Base-by-base conservation (phyloP, 1,140 invertebrate genomes). In the Mactra quadrangularis region DNA sequence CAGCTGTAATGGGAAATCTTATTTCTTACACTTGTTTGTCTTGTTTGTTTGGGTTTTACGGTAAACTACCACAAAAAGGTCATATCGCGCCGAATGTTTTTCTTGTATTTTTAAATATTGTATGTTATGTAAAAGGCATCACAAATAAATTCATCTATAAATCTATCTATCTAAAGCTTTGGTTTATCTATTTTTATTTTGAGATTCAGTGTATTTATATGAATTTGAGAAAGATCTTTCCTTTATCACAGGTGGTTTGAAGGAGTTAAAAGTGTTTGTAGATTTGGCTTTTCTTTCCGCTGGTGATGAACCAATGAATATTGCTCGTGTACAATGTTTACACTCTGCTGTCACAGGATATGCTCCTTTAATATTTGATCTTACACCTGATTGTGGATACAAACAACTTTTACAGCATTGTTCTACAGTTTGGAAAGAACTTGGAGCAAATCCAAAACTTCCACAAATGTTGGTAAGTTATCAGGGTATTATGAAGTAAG, bases 261-360 rank as follows among this genome's bases (percentile, higher is more conserved):
- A n/a, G n/a, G n/a, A n/a, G n/a, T n/a, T n/a, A n/a, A n/a, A n/a
- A n/a, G n/a, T n/a, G n/a, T 87, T 91, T 72, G 90, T 91, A 33
- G 90, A 91, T 52, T 77, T 91, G 57, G 90, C 90, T 3, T 86
- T 85, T 41, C 91, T 89, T 31, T 85, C 87, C 7, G 90, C 89
- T 75, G 90, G 90, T n/a, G 88, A 90, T n/a, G n/a, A n/a, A n/a
- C n/a, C n/a, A n/a, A n/a, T n/a, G n/a, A n/a, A n/a, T n/a, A n/a
- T n/a, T n/a, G n/a, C n/a, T n/a, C n/a, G n/a, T n/a, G n/a, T n/a
- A n/a, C n/a, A n/a, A n/a, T n/a, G n/a, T n/a, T n/a, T n/a, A n/a
- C n/a, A n/a, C n/a, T n/a, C n/a, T n/a, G n/a, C n/a, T n/a, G n/a
- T n/a, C n/a, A n/a, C n/a, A n/a, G n/a, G n/a, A n/a, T n/a, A n/a